Evolutionary conservation across 2,888 invertebrate genomes (phyloP).

Genomic region (Caenorhabditis wallacei): DNA sequence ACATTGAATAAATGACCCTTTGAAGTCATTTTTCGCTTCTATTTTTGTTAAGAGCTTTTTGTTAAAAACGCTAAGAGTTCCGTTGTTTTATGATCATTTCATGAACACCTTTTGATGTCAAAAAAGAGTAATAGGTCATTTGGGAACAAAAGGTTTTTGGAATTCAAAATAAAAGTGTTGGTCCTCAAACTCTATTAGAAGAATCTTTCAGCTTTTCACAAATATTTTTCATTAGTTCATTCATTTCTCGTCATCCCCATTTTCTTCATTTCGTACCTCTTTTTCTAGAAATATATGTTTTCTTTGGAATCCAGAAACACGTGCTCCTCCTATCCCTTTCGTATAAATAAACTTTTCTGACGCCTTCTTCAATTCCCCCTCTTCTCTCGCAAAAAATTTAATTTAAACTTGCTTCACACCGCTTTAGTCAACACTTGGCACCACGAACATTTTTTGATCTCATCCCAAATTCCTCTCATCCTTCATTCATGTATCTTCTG

Average conservation of each 20-base stretch:
- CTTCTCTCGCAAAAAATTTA: constrained; percentile 24
- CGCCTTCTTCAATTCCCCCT: constrained; percentile 11
- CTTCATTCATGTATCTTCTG: constrained; percentile 21
- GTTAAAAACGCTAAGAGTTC: neutral
- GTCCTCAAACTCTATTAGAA: no score
- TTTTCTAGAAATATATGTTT: neutral
- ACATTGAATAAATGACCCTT: constrained; percentile 50
- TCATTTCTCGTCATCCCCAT: constrained; percentile 1
- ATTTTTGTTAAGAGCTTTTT: constrained; percentile 29
- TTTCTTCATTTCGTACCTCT: constrained; percentile 14
- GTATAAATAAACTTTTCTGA: constrained; percentile 30
- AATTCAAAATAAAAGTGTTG: no score
- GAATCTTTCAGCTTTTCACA: constrained; percentile 7
- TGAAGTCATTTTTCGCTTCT: neutral
- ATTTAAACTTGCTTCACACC: constrained; percentile 26
- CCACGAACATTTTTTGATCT: constrained; percentile 43
- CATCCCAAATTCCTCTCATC: constrained; percentile 37
- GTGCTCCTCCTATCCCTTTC: constrained; percentile 1
- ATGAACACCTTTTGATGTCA: no score
- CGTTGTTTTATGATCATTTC: no score
- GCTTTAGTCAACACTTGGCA: constrained; percentile 22
- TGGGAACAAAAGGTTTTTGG: no score
- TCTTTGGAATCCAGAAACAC: constrained; percentile 20
- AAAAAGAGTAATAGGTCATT: no score
- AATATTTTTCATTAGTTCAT: constrained; percentile 50